Evolutionary conservation across 2,797 vertebrate species (phyloP), one percentile per base, ranked within the genome.

Genomic region (Gymnoscopelus microlampas): DNA sequence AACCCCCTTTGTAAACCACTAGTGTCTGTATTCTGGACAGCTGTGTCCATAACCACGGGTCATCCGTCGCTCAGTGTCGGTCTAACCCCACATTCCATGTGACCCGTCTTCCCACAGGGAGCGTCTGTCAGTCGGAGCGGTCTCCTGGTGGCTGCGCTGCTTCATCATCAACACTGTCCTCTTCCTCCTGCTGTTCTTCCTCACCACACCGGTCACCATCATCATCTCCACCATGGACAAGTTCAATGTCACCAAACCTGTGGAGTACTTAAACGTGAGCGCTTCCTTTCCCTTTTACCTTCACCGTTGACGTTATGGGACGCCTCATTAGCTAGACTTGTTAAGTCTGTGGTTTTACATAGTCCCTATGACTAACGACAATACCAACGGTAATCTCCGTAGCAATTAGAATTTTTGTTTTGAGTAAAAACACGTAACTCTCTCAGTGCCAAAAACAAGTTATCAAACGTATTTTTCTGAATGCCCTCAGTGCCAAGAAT

Each of bases 181-280:
- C 88, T 99, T 99, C 90, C 84, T 99, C 79, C 95, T 99, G 47
- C 96, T 99, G 74, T 99, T 99, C 94, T 99, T 99, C 88, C 97
- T 99, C 89, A 99, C 98, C 76, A 99, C 98, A 3, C 98, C 98
- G 0, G 97, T n/a, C n/a, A n/a, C 98, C 80, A 98, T 99, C 82
- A 99, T 99, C 89, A 99, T 99, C 90, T 95, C 96, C 79, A 99
- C 98, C 59, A 99, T 99, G 97, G 98, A 99, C 95, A 99, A 99
- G 91, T 99, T 99, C 88, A 99, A 99, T 8, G 98, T 99, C 72
- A 99, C 98, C 79, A 99, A 98, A 87, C 97, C 98, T 0, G 97
- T 99, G 88, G 97, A 99, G 77, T 97, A 96, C 87, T 92, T 99
- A 47, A 98, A 99, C 11, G 98, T 99, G 92, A 96, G 95, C 54